These are phyloP conservation scores for Pyrrhosoma nymphula DNA, from an alignment of 2,888 invertebrate genomes.

Conservation along the genomic window DNA sequence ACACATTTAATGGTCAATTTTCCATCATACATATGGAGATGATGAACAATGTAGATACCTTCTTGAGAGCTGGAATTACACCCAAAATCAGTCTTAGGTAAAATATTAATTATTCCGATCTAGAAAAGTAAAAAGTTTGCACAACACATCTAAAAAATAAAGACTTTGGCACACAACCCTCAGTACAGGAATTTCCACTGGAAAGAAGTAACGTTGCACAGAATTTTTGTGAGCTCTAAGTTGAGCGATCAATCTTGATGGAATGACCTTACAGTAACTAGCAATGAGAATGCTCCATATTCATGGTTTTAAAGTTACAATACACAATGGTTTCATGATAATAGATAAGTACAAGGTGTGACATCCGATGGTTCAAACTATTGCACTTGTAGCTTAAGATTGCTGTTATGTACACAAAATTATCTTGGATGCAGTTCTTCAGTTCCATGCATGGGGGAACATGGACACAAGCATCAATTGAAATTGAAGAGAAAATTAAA, in stretches of 20 bases:
- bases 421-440: neutral
- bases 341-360: conserved; percentile 33
- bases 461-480: neutral
- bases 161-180: conserved; percentile 58
- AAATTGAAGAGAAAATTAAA: neutral
- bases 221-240: neutral
- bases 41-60: neutral
- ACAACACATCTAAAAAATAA: conserved; percentile 60
- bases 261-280: neutral
- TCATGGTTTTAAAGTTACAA: neutral
- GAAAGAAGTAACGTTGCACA: neutral
- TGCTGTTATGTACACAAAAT: neutral
- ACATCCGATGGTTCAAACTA: conserved; percentile 5
- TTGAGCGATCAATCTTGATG: neutral
- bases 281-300: neutral
- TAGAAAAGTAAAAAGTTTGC: conserved; percentile 65
- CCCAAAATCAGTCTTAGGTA: conserved; percentile 58
- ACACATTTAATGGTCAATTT: neutral
- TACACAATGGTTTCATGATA: neutral
- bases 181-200: neutral
- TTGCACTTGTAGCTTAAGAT: conserved; percentile 1
- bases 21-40: neutral
- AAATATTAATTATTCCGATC: conserved; percentile 47
- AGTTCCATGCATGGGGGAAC: neutral
- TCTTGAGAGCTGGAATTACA: neutral